These are phyloP conservation scores for Dryobotodes eremita DNA, from an alignment of 2,888 invertebrate genomes.

Conservation along the genomic window DNA sequence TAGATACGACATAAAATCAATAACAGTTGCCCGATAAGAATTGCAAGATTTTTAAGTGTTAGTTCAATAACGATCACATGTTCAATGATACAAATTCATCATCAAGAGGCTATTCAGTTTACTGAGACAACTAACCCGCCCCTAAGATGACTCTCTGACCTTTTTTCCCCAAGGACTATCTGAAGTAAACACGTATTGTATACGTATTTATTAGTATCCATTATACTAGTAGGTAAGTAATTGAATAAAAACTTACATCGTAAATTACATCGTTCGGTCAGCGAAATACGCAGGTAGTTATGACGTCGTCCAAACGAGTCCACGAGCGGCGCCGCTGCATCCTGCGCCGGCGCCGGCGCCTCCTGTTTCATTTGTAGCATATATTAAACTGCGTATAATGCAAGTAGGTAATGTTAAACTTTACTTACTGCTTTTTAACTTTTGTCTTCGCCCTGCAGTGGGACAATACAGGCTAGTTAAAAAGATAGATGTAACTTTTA, in stretches of 20 bases:
- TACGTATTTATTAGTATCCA: neutral
- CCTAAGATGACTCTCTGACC: neutral
- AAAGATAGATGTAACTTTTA: neutral
- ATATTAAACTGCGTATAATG: neutral
- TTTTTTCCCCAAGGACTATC: neutral
- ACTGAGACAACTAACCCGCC: neutral
- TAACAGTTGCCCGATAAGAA: neutral
- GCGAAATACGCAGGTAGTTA: conserved; percentile 98
- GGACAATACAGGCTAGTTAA: neutral
- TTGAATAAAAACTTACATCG: conserved; percentile 93
- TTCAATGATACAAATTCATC: too few relatives aligned
- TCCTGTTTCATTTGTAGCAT: conserved; percentile 37
- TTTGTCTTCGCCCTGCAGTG: neutral
- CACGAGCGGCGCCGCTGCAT: conserved; percentile 87
- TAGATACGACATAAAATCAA: neutral
- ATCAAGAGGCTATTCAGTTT: neutral
- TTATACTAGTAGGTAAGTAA: neutral
- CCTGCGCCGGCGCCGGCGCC: conserved; percentile 29
- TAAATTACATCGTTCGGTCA: conserved; percentile 99
- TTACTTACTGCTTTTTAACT: neutral
- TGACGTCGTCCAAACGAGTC: conserved; percentile 97
- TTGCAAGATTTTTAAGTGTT: neutral
- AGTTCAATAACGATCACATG: neutral
- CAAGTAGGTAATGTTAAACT: neutral
- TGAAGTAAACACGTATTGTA: neutral